These are phyloP conservation scores for Scaptomyza flava DNA, from an alignment of 2,888 invertebrate genomes.

Conservation along the genomic window DNA sequence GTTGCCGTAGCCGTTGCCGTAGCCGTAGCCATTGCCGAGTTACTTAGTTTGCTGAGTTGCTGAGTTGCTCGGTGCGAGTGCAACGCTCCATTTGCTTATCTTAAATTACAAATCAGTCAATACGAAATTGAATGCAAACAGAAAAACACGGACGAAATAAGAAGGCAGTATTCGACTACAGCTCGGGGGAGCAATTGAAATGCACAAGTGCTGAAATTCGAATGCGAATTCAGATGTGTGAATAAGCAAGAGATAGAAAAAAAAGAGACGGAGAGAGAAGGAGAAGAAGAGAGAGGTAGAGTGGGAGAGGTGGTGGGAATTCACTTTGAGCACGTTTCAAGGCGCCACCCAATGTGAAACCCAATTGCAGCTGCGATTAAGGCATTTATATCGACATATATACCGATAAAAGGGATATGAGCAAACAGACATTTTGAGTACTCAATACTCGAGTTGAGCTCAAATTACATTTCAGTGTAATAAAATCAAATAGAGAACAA, in stretches of 20 bases:
- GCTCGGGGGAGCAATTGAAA: slow-evolving; percentile 39
- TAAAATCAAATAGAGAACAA: neutral
- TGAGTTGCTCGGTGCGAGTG: slow-evolving; percentile 25
- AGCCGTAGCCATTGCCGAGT: slow-evolving; percentile 31
- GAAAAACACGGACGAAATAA: slow-evolving; percentile 31
- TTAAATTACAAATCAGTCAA: slow-evolving; percentile 80
- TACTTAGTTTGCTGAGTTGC: slow-evolving; percentile 34
- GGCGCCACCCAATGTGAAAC: neutral
- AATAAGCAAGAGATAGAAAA: neutral
- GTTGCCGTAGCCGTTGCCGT: neutral
- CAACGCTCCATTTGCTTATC: slow-evolving; percentile 74
- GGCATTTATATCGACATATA: slow-evolving; percentile 37
- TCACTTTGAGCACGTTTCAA: slow-evolving; percentile 39
- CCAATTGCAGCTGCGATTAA: slow-evolving; percentile 36
- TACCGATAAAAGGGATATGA: slow-evolving; percentile 22
- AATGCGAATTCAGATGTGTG: slow-evolving; percentile 20
- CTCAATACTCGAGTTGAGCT: slow-evolving; percentile 1
- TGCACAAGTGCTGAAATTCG: slow-evolving; percentile 43
- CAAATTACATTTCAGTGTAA: slow-evolving; percentile 5
- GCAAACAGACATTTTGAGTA: slow-evolving; percentile 6
- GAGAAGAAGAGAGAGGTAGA: no score
- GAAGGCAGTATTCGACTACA: slow-evolving; percentile 7
- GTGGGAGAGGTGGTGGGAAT: slow-evolving; percentile 1
- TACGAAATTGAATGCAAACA: slow-evolving; percentile 76
- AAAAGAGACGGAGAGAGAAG: neutral